phyloP scores from a whole-genome alignment of 2,888 invertebrate species.

The Halictus ligatus region DNA sequence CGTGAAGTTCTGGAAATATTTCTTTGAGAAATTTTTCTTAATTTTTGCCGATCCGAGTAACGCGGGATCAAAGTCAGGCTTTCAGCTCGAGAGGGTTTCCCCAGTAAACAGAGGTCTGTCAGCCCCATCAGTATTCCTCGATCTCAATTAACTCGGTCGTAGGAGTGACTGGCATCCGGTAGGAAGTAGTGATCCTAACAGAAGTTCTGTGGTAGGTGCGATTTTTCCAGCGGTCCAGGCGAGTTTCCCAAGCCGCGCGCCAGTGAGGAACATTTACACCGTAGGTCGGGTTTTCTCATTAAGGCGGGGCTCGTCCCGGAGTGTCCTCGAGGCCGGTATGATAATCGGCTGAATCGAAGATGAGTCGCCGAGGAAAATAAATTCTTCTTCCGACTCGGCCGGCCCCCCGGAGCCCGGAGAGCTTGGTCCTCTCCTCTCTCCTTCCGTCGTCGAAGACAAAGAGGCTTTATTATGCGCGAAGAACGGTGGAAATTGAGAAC shows the following conservation, averaged over 20 bases:
- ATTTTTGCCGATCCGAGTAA: background rate
- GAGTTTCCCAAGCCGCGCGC: background rate
- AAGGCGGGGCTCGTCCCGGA: conserved; percentile 30
- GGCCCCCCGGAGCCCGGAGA: background rate
- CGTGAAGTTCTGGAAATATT: too few relatives aligned
- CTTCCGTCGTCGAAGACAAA: conserved; percentile 61
- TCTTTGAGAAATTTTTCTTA: too few relatives aligned
- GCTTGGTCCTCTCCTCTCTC: background rate
- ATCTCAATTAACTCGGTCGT: conserved; percentile 26
- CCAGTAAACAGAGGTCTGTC: background rate
- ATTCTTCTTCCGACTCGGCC: conserved; percentile 55
- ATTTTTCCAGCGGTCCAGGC: conserved; percentile 39
- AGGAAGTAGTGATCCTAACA: background rate
- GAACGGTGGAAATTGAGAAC: conserved; percentile 68
- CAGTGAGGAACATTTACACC: conserved; percentile 51
- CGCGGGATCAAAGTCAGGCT: background rate
- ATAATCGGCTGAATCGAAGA: conserved; percentile 73
- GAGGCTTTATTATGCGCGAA: conserved; percentile 73
- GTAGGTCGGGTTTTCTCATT: conserved; percentile 57
- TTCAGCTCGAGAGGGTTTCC: background rate
- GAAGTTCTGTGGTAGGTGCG: conserved; percentile 18
- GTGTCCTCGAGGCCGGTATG: conserved; percentile 59
- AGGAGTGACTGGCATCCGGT: conserved; percentile 1
- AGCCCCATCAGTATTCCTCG: background rate
- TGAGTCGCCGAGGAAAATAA: conserved; percentile 64